Conservation (phyloP, 2,888 invertebrate genomes). For the Erebia aethiops region DNA sequence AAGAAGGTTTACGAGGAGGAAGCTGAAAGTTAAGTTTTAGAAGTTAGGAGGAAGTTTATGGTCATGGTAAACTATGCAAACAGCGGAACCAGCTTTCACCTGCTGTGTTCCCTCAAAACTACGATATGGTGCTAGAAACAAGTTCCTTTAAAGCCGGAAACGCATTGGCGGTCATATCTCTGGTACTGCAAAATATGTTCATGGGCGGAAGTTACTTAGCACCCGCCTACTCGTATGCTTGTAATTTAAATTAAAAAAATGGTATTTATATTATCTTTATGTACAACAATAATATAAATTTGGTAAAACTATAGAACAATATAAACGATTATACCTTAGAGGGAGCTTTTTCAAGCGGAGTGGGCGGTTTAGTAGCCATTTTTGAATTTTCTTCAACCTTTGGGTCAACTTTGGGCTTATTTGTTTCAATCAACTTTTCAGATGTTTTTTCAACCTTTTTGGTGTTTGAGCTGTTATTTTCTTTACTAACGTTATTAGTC, state of each 20-base stretch:
- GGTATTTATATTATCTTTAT: neutral
- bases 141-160: too few relatives aligned
- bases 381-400: constrained; percentile 61
- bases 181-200: too few relatives aligned
- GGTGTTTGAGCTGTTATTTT: constrained; percentile 47
- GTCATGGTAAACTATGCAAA: neutral
- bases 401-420: constrained; percentile 43
- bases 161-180: too few relatives aligned
- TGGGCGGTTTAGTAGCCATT: constrained; percentile 77
- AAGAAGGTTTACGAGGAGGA: constrained; percentile 73
- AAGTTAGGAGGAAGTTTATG: constrained; percentile 22
- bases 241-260: too few relatives aligned
- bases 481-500: constrained; percentile 43
- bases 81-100: too few relatives aligned
- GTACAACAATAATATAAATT: neutral
- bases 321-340: constrained; percentile 60
- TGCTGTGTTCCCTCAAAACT: too few relatives aligned
- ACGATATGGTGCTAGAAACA: too few relatives aligned
- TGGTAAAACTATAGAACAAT: constrained; percentile 10
- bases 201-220: too few relatives aligned
- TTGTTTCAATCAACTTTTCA: constrained; percentile 38
- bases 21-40: constrained; percentile 52
- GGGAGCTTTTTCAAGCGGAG: constrained; percentile 66
- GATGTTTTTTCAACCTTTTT: constrained; percentile 46
- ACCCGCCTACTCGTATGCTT: too few relatives aligned